Base-by-base conservation (phyloP, 2,113 vertebrate species). In the Camelus bactrianus region DNA sequence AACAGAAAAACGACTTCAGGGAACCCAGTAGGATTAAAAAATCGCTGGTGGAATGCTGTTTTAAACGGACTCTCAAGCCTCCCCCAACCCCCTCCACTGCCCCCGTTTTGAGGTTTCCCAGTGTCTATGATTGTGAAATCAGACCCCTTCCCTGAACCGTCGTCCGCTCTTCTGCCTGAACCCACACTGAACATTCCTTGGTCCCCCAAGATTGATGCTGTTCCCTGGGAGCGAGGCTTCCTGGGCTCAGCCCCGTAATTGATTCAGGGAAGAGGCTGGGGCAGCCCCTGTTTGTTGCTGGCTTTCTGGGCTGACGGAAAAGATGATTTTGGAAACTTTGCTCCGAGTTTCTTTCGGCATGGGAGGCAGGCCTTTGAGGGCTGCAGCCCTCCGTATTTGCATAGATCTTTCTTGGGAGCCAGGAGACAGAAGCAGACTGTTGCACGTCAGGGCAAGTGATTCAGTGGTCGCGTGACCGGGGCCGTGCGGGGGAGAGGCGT, bases 391-490 rank as follows among this genome's bases (percentile, higher is more conserved):
- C 3, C 19, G 0, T 77, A 16, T 93, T 94, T 65, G 48, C 38
- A 14, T 14, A 69, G 64, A 35, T 88, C 70, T 80, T 94, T 93
- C 35, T 48, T 56, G 94, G 77, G 83, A 95, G 48, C 80, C n/a
- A 17, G 67, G 67, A 96, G 87, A 54, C 22, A 1, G 16, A 42
- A 22, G 22, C 35, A 72, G 30, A 80, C 46, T 12, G 3, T 8
- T 58, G 9, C 19, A 22, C 65, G 70, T 50, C 56, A 11, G 72
- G 50, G 60, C 19, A 15, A 13, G 46, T 26, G 67, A 65, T 16
- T 54, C 77, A 76, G 42, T 46, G 69, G 67, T 84, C 60, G 0
- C 12, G 0, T 97, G 76, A 60, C 48, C 46, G 13, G 56, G 79
- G 32, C 15, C 24, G 56, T 76, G 48, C 81, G 3, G 26, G 22